phyloP scores from a whole-genome alignment of 1,140 invertebrate genomes.

The Ostrea edulis region DNA sequence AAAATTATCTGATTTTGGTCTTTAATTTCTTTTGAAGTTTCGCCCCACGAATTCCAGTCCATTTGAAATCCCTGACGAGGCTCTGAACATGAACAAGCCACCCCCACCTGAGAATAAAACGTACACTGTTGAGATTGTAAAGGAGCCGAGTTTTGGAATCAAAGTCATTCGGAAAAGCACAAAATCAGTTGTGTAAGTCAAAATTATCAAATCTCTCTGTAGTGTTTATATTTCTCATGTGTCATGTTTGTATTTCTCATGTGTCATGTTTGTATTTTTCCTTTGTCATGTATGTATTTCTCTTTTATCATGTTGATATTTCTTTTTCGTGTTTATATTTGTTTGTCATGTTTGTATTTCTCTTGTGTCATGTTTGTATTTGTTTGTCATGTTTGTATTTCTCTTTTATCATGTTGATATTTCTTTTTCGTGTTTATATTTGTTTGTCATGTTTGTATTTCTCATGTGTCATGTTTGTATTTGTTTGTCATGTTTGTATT shows the following conservation, averaged over 20 bases:
- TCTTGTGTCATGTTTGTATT: too few species aligned
- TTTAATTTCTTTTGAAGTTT: conserved; percentile 46
- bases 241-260: not conserved
- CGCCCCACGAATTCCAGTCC: not conserved
- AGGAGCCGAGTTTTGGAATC: conserved; percentile 58
- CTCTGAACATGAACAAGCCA: conserved; percentile 54
- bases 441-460: too few species aligned
- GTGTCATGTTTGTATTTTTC: too few species aligned
- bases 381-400: not conserved
- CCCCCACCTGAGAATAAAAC: not conserved
- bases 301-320: too few species aligned
- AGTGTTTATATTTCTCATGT: not conserved
- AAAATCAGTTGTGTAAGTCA: conserved; percentile 54
- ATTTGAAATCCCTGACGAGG: conserved; percentile 62
- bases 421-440: too few species aligned
- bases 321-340: too few species aligned
- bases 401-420: too few species aligned
- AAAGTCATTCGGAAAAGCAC: conserved; percentile 49
- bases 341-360: not conserved
- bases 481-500: not conserved
- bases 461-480: too few species aligned
- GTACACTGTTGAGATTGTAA: conserved; percentile 57
- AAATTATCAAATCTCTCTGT: not conserved
- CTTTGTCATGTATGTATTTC: not conserved
- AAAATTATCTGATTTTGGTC: not conserved